Evolutionary conservation across 92 coral and sea anemone species (phyloP).

Genomic region (Parazoanthus swiftii): DNA sequence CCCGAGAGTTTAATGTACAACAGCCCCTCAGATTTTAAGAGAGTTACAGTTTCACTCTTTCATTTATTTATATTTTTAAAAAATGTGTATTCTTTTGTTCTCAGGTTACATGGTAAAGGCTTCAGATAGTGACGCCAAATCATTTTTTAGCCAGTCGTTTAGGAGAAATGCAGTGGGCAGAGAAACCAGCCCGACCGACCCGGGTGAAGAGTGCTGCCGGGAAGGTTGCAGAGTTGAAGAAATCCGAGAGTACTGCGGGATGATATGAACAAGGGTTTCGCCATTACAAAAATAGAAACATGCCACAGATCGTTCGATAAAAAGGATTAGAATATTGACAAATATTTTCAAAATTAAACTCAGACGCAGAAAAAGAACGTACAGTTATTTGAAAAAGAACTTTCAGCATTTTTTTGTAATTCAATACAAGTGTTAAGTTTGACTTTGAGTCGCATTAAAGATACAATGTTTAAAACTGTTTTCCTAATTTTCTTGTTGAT

Average conservation of each 20-base stretch:
- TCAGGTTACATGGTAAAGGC: conserved; percentile 31
- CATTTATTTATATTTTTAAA: too few species aligned
- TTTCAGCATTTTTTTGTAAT: background rate
- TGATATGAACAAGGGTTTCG: background rate
- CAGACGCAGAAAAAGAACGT: background rate
- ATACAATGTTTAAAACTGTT: background rate
- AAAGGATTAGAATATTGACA: background rate
- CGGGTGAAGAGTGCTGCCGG: conserved; percentile 20
- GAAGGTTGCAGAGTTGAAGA: conserved; percentile 32
- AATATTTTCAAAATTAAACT: conserved; percentile 17
- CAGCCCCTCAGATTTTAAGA: too few species aligned
- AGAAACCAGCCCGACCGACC: conserved; percentile 13
- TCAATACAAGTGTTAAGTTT: background rate
- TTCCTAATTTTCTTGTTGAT: too few species aligned
- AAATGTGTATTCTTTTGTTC: too few species aligned
- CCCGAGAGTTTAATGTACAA: too few species aligned
- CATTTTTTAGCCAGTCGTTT: conserved; percentile 7
- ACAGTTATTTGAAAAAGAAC: background rate
- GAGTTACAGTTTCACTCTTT: too few species aligned
- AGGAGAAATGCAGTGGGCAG: background rate
- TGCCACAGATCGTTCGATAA: background rate
- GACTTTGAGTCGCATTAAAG: background rate
- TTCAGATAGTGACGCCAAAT: conserved; percentile 33
- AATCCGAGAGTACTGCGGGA: conserved; percentile 16
- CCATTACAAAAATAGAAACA: background rate